These are phyloP conservation scores for Adela reaumurella DNA, from an alignment of 2,888 invertebrate species.

Conservation along the genomic window DNA sequence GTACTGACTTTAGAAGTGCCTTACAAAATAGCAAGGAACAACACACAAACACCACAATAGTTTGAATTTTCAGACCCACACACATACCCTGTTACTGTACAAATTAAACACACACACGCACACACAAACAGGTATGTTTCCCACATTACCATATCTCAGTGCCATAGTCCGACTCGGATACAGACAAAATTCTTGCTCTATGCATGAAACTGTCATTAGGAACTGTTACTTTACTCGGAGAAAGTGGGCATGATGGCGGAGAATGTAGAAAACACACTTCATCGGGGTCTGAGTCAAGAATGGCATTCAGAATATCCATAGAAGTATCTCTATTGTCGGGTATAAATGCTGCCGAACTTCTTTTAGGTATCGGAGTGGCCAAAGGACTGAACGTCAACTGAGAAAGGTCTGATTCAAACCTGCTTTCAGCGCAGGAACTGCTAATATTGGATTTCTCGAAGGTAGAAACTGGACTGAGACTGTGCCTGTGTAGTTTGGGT, in stretches of 20 bases:
- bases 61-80: constrained; percentile 2
- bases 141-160: constrained; percentile 72
- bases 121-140: constrained; percentile 3
- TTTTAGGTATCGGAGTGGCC: constrained; percentile 36
- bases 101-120: neutral
- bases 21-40: constrained; percentile 9
- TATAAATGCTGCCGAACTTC: constrained; percentile 37
- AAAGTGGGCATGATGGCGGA: constrained; percentile 42
- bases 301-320: constrained; percentile 40
- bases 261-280: constrained; percentile 37
- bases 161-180: constrained; percentile 58
- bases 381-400: constrained; percentile 44
- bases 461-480: constrained; percentile 25
- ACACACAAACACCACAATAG: constrained; percentile 23
- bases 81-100: constrained; percentile 3
- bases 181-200: constrained; percentile 62
- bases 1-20: too few relatives aligned
- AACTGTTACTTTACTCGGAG: constrained; percentile 60
- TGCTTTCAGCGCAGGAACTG: constrained; percentile 22
- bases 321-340: constrained; percentile 37
- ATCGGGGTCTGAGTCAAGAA: constrained; percentile 47
- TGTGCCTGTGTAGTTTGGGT: constrained; percentile 45
- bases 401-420: constrained; percentile 38
- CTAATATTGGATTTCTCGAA: constrained; percentile 32
- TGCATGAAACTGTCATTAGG: constrained; percentile 60